A percentile compares a stretch with the other conserved stretches of the same genome.
Evolutionary conservation across 2,888 invertebrate genomes (phyloP).

Genomic region (Agrenia bidenticulata): DNA sequence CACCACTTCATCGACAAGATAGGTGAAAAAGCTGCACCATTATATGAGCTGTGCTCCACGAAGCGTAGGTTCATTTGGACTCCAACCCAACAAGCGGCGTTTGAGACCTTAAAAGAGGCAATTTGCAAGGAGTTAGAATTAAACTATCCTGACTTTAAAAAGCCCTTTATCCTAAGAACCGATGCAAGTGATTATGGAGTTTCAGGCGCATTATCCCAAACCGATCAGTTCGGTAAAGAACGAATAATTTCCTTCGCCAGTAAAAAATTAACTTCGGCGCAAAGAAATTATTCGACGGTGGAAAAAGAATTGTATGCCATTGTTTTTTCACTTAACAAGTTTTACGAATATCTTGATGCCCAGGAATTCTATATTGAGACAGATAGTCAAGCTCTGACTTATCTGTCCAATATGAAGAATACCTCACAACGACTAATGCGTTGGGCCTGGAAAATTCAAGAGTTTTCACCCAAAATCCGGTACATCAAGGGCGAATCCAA

Average conservation of each 20-base stretch:
- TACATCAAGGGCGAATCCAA: conserved; percentile 23
- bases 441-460: conserved; percentile 31
- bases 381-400: conserved; percentile 22
- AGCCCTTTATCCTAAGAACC: conserved; percentile 17
- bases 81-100: conserved; percentile 11
- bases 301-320: conserved; percentile 26
- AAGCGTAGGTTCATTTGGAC: conserved; percentile 39
- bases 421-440: conserved; percentile 22
- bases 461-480: conserved; percentile 17
- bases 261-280: conserved; percentile 14
- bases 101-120: conserved; percentile 30
- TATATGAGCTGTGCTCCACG: conserved; percentile 23
- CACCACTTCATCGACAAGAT: conserved; percentile 40
- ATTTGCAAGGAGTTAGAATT: conserved; percentile 17
- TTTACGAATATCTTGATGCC: conserved; percentile 25
- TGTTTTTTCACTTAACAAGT: conserved; percentile 17
- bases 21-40: conserved; percentile 26
- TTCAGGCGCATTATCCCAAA: conserved; percentile 13
- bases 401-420: conserved; percentile 23
- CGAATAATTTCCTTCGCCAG: conserved; percentile 8
- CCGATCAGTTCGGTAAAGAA: background rate
- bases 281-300: conserved; percentile 4
- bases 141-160: conserved; percentile 11
- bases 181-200: conserved; percentile 17
- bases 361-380: conserved; percentile 18